These are phyloP conservation scores for Chelon auratus DNA, from an alignment of 2,797 vertebrate genomes.

Conservation along the genomic window DNA sequence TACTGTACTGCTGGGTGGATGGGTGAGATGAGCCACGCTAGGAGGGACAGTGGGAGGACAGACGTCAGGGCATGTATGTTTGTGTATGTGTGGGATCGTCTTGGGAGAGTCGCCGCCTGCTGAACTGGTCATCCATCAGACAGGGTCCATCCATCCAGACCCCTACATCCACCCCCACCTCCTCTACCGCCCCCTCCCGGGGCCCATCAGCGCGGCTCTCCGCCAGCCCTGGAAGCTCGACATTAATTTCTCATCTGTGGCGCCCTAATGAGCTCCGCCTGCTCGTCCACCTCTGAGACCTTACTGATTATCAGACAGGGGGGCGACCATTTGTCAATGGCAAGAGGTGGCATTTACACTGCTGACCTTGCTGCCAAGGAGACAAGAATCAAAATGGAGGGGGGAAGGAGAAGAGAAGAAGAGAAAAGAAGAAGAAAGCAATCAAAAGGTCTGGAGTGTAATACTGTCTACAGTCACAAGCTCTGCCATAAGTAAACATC, in stretches of 20 bases:
- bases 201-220: slow-evolving; percentile 62
- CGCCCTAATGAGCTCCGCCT: slow-evolving; percentile 84
- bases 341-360: slow-evolving; percentile 80
- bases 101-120: slow-evolving; percentile 68
- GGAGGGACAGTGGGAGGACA: slow-evolving; percentile 43
- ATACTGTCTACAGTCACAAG: slow-evolving; percentile 15
- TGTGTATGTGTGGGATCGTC: slow-evolving; percentile 55
- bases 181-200: slow-evolving; percentile 7
- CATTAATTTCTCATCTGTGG: slow-evolving; percentile 85
- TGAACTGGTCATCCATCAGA: slow-evolving; percentile 80
- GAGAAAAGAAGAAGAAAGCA: slow-evolving; percentile 42
- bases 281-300: slow-evolving; percentile 81
- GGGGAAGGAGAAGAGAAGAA: slow-evolving; percentile 28
- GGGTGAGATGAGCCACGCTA: slow-evolving; percentile 22
- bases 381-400: slow-evolving; percentile 58
- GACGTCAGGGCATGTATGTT: slow-evolving; percentile 45
- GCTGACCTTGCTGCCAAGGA: slow-evolving; percentile 81
- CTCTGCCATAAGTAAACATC: not conserved
- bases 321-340: slow-evolving; percentile 81
- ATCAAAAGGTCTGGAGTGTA: slow-evolving; percentile 39
- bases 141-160: slow-evolving; percentile 59
- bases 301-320: slow-evolving; percentile 81
- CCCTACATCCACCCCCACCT: slow-evolving; percentile 28
- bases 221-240: slow-evolving; percentile 77
- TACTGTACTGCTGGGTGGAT: slow-evolving; percentile 40